These are phyloP conservation scores for Phorcus lineatus DNA, from an alignment of 2,888 invertebrate species.

Conservation along the genomic window DNA sequence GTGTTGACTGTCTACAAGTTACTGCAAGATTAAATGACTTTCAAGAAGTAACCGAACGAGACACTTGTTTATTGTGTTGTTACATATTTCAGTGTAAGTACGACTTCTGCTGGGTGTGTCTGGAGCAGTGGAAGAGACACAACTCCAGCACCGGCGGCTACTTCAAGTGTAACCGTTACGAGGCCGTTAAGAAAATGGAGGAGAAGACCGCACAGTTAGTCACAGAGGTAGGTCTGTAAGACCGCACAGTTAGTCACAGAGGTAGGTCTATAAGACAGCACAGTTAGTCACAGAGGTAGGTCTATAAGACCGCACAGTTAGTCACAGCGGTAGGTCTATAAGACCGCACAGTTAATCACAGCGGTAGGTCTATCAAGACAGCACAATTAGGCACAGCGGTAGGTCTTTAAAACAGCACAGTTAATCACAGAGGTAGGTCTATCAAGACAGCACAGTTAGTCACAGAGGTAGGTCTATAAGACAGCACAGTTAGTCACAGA, in stretches of 20 bases:
- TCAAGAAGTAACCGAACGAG: too few species aligned
- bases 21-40: too few species aligned
- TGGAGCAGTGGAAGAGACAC: slow-evolving; percentile 84
- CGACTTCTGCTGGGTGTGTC: slow-evolving; percentile 85
- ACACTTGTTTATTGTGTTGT: too few species aligned
- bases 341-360: too few species aligned
- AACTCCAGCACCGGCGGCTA: slow-evolving; percentile 84
- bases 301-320: too few species aligned
- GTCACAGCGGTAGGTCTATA: too few species aligned
- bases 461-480: slow-evolving; percentile 70
- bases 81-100: slow-evolving; percentile 80
- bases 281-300: slow-evolving; percentile 79
- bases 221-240: slow-evolving; percentile 76
- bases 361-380: too few species aligned
- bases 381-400: too few species aligned
- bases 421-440: background rate
- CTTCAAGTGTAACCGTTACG: slow-evolving; percentile 82
- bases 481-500: too few species aligned
- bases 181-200: slow-evolving; percentile 81
- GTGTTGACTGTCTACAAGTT: too few species aligned
- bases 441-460: too few species aligned
- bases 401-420: too few species aligned
- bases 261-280: slow-evolving; percentile 77
- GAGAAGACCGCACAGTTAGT: slow-evolving; percentile 80
- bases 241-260: background rate